These are phyloP conservation scores for Myocastor coypus DNA, from an alignment of 2,113 vertebrate species.

Conservation along the genomic window DNA sequence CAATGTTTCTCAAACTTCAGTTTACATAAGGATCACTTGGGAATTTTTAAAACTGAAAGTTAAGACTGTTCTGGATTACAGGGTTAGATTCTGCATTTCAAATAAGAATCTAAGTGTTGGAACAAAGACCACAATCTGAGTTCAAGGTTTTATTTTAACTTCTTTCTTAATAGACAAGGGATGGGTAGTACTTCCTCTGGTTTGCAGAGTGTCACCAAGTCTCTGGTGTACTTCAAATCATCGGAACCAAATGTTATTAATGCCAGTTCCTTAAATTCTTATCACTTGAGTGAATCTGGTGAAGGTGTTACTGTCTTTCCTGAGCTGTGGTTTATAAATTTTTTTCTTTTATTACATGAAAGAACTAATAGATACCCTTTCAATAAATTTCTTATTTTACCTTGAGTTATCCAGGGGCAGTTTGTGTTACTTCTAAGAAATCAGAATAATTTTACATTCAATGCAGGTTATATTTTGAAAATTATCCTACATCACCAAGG, in stretches of 20 bases:
- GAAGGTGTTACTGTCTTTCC: not conserved
- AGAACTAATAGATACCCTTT: constrained; percentile 9
- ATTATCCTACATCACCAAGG: not conserved
- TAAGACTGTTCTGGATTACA: not conserved
- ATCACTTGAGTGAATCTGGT: not conserved
- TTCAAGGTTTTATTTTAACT: constrained; percentile 10
- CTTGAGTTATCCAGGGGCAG: not conserved
- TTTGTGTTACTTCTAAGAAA: not conserved
- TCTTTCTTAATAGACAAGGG: constrained; percentile 31
- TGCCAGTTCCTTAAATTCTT: not conserved
- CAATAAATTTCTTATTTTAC: not conserved
- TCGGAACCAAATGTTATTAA: constrained; percentile 22
- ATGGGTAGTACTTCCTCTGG: not conserved
- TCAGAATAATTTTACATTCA: not conserved
- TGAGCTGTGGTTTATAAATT: constrained; percentile 16
- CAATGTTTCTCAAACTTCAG: constrained; percentile 40
- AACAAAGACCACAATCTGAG: not conserved
- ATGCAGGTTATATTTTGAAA: constrained; percentile 1
- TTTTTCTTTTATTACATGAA: constrained; percentile 51
- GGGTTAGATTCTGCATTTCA: not conserved
- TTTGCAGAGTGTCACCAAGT: not conserved
- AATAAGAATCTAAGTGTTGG: not conserved
- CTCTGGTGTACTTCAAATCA: not conserved
- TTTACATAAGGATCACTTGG: constrained; percentile 27
- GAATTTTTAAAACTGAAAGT: constrained; percentile 61